Evolutionary conservation across 1,140 invertebrate species (phyloP).

Genomic region (Plutomurus gul): DNA sequence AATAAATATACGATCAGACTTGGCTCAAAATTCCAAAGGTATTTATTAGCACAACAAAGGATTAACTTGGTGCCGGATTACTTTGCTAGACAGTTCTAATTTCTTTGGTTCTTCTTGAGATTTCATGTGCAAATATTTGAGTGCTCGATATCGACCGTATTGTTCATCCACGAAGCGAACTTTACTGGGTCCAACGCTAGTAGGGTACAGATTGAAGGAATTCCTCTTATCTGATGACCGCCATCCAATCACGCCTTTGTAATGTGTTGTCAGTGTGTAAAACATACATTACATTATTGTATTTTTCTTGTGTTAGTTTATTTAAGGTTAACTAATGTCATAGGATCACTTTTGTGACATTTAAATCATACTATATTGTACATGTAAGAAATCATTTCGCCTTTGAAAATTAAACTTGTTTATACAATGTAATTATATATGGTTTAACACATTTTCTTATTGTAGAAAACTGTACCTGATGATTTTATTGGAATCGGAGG

Average conservation of each 20-base stretch:
- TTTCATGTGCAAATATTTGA: conserved; percentile 25
- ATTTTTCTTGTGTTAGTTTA: no score
- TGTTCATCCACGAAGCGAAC: conserved; percentile 39
- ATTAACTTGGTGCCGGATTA: conserved; percentile 22
- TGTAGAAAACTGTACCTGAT: conserved; percentile 9
- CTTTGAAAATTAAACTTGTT: no score
- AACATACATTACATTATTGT: no score
- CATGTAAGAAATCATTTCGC: no score
- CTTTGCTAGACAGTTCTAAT: conserved; percentile 20
- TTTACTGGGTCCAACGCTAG: conserved; percentile 12
- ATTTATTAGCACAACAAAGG: conserved; percentile 43
- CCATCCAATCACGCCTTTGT: conserved; percentile 42
- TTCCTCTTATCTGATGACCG: conserved; percentile 31
- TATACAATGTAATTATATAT: no score
- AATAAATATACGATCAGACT: conserved; percentile 8
- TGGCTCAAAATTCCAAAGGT: not conserved
- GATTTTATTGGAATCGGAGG: conserved; percentile 23
- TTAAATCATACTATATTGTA: no score
- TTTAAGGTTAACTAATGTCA: no score
- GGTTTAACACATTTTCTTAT: no score
- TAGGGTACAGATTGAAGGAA: conserved; percentile 34
- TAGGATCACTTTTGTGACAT: no score
- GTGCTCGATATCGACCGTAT: conserved; percentile 40
- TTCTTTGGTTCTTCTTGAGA: not conserved
- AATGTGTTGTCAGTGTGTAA: not conserved